Evolutionary conservation across 2,113 vertebrate genomes (phyloP).

Genomic region (Oceanodroma tethys): DNA sequence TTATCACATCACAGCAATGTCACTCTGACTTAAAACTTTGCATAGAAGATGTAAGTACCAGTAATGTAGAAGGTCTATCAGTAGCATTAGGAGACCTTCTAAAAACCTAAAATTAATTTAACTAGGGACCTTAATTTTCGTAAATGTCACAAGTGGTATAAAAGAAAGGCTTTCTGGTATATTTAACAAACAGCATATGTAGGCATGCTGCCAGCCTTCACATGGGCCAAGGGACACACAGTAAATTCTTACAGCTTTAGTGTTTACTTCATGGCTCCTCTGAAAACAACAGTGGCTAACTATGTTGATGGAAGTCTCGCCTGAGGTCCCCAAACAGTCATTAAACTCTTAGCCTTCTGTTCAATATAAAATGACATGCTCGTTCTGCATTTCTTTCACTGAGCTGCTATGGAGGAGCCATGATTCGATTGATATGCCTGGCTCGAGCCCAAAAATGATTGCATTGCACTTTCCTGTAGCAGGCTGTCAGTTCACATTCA

Average conservation of each 20-base stretch:
- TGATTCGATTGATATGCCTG: constrained; percentile 24
- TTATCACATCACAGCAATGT: background rate
- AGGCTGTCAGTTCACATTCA: constrained; percentile 15
- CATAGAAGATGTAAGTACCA: background rate
- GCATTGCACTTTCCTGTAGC: background rate
- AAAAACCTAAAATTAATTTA: background rate
- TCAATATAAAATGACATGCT: background rate
- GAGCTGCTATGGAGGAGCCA: background rate
- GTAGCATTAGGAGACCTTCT: background rate
- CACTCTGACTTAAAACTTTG: background rate
- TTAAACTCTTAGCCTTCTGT: constrained; percentile 24
- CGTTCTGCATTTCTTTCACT: background rate
- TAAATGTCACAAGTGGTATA: background rate
- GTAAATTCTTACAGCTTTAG: background rate
- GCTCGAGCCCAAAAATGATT: constrained; percentile 4
- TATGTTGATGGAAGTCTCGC: constrained; percentile 4
- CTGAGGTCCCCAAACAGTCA: background rate
- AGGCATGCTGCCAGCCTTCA: background rate
- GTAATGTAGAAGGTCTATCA: background rate
- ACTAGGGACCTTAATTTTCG: background rate
- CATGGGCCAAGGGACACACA: background rate
- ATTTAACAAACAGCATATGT: background rate
- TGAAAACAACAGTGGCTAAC: background rate
- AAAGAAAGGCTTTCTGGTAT: background rate
- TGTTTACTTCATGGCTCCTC: background rate